Percentiles rank a stretch among this genome's conserved stretches.
Conservation (phyloP, 2,888 invertebrate genomes). For the Drosophila kambysellisi region DNA sequence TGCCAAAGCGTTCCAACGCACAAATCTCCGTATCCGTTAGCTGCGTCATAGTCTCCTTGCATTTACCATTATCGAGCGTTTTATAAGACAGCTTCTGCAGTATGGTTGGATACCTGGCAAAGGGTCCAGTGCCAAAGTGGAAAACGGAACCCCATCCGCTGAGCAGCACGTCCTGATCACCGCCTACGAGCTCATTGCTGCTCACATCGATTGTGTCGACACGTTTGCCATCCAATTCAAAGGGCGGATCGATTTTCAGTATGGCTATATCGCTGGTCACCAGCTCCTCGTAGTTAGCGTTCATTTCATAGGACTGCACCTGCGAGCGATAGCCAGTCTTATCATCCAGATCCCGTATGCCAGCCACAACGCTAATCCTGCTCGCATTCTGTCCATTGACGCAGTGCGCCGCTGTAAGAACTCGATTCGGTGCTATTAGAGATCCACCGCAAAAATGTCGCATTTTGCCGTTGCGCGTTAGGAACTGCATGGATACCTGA, state of each 20-base stretch:
- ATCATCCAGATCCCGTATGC: constrained; percentile 76
- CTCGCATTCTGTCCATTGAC: constrained; percentile 81
- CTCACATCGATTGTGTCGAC: constrained; percentile 85
- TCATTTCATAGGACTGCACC: constrained; percentile 79
- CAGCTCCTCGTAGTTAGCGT: constrained; percentile 82
- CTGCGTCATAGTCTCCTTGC: constrained; percentile 76
- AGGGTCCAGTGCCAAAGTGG: constrained; percentile 81
- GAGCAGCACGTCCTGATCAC: constrained; percentile 73
- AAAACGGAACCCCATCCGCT: constrained; percentile 84
- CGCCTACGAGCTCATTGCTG: constrained; percentile 73
- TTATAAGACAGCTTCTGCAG: constrained; percentile 80
- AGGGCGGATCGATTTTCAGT: constrained; percentile 78
- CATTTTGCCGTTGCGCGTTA: constrained; percentile 67
- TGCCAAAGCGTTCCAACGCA: constrained; percentile 81
- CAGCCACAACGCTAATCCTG: constrained; percentile 76
- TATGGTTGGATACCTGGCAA: constrained; percentile 79
- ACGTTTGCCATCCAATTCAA: constrained; percentile 73
- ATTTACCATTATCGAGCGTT: constrained; percentile 80
- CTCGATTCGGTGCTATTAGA: constrained; percentile 80
- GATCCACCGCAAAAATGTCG: constrained; percentile 84
- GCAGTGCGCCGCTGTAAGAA: constrained; percentile 84
- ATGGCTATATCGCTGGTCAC: constrained; percentile 84
- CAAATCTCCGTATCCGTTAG: constrained; percentile 84
- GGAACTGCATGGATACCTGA: constrained; percentile 81
- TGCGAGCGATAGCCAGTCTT: constrained; percentile 69